Evolutionary conservation across 2,888 invertebrate genomes (phyloP).

Genomic region (Platynereis dumerilii): DNA sequence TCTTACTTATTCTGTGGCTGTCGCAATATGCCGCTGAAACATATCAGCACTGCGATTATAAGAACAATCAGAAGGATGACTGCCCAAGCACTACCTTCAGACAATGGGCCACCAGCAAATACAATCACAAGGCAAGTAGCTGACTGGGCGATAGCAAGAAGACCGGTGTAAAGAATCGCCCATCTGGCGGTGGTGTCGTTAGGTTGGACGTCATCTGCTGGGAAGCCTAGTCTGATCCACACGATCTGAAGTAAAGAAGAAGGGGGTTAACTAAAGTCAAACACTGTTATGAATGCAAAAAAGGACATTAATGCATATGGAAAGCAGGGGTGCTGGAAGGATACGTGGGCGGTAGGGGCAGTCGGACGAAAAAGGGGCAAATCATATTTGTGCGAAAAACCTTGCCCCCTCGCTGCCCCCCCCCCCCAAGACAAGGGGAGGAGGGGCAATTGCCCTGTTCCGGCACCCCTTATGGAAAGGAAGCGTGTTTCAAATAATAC

Average conservation of each 20-base stretch:
- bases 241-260: slow-evolving; percentile 13
- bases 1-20: slow-evolving; percentile 53
- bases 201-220: slow-evolving; percentile 30
- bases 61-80: slow-evolving; percentile 38
- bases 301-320: neutral
- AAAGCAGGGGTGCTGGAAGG: no score
- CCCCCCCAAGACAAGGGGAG: no score
- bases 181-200: slow-evolving; percentile 28
- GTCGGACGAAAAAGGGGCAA: no score
- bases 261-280: neutral
- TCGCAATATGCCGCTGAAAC: slow-evolving; percentile 42
- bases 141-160: slow-evolving; percentile 21
- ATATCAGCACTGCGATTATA: slow-evolving; percentile 32
- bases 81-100: slow-evolving; percentile 39
- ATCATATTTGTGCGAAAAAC: no score
- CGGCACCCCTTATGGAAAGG: no score
- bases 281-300: neutral
- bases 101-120: slow-evolving; percentile 44
- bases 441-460: no score
- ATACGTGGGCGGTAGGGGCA: no score
- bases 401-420: no score
- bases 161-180: slow-evolving; percentile 31
- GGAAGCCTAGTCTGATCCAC: slow-evolving; percentile 34
- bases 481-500: no score
- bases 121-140: slow-evolving; percentile 37